Evolutionary conservation across 2,888 invertebrate genomes (phyloP), one percentile per base, ranked within the genome.

Genomic region (Strigamia transsilvanica): DNA sequence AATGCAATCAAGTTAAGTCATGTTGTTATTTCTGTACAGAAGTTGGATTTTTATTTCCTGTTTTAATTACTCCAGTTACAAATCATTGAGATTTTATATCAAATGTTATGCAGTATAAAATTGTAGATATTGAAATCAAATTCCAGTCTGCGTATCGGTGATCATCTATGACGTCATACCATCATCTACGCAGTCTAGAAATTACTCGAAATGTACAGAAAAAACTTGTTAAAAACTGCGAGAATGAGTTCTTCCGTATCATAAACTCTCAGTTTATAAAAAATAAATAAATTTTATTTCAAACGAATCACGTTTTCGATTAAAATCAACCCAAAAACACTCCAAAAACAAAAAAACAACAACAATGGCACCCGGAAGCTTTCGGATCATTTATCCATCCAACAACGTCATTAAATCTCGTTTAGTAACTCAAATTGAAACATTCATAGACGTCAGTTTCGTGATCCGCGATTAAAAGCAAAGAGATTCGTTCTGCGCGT

Each of bases 161-260:
- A 46, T n/a, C 15, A 2, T 3, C 1, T 10, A 12, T 15, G 46
- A 46, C 46, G 46, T 46, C 46, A 46, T 46, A 0, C 0, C 13
- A 46, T 46, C 46, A 46, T 15, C 46, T 46, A 46, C 46, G 46
- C 46, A 46, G 61, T 21, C 21, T 61, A 61, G 12, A 61, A 23
- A 23, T 61, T 18, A 61, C 21, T 61, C 18, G 10, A 21, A 61
- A 23, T 18, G 21, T 61, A 21, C 21, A 61, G 18, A 61, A 21
- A 61, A 61, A 61, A n/a, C 21, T 61, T 61, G 18, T 61, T 23
- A 61, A 61, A 61, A 15, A 46, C 46, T 46, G n/a, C 46, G n/a
- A 15, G 21, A 21, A 61, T 61, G 61, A 18, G 4, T 18, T 46
- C 9, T 46, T 15, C 13, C 15, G n/a, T 15, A 5, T 46, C n/a